phyloP scores from a whole-genome alignment of 2,113 vertebrate genomes.

The Melanotaenia duboulayi region DNA sequence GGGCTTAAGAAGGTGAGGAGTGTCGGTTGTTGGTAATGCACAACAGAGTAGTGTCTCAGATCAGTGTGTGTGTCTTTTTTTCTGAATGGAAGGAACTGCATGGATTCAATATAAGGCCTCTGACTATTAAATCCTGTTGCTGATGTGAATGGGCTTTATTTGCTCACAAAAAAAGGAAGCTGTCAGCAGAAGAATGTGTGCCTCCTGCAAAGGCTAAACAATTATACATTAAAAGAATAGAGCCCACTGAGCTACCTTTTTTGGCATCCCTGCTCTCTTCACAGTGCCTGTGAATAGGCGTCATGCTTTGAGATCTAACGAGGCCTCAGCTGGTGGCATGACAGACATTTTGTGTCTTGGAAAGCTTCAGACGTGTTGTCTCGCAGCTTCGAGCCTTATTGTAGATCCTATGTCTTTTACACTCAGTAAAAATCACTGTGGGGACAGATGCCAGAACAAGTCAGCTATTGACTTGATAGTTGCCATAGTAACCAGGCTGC shows the following conservation, averaged over 20 bases:
- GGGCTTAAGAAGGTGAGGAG: slow-evolving; percentile 89
- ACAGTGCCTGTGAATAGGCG: slow-evolving; percentile 32
- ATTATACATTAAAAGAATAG: slow-evolving; percentile 12
- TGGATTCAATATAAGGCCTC: background rate
- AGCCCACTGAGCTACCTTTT: slow-evolving; percentile 25
- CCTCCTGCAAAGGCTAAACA: slow-evolving; percentile 28
- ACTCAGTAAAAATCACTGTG: slow-evolving; percentile 57
- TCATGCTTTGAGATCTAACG: slow-evolving; percentile 45
- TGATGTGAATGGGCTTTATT: background rate
- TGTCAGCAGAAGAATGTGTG: background rate
- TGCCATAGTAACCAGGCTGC: slow-evolving; percentile 77
- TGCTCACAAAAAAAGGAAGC: background rate
- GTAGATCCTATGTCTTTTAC: slow-evolving; percentile 71
- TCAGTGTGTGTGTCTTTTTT: background rate
- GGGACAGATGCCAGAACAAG: slow-evolving; percentile 73
- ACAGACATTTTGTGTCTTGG: slow-evolving; percentile 73
- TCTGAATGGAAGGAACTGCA: background rate
- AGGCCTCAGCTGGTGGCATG: slow-evolving; percentile 56
- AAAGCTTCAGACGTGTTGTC: slow-evolving; percentile 70
- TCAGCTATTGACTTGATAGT: slow-evolving; percentile 78
- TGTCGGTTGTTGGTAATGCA: background rate
- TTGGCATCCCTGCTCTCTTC: slow-evolving; percentile 27
- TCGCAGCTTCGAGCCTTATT: slow-evolving; percentile 65
- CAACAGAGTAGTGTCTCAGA: background rate
- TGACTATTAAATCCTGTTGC: background rate